These are phyloP conservation scores for Meteorus sp. DNA, from an alignment of 1,140 invertebrate genomes.

Conservation along the genomic window DNA sequence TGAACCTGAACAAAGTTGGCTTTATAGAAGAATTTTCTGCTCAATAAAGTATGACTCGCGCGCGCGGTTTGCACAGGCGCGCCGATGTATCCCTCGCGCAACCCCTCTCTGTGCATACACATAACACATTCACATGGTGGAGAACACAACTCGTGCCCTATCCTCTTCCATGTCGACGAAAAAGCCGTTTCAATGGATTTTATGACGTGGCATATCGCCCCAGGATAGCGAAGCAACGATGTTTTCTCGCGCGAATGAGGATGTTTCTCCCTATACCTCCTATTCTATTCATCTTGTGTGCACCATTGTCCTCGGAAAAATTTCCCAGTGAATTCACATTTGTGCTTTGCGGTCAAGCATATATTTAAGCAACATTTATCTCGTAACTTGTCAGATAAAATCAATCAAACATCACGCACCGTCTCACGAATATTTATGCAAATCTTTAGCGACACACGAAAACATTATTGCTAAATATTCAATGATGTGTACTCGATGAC, in stretches of 20 bases:
- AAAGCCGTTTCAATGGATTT: constrained; percentile 30
- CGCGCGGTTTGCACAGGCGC: constrained; percentile 20
- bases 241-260: constrained; percentile 2
- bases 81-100: constrained; percentile 14
- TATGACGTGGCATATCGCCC: constrained; percentile 32
- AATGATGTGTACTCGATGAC: too few species aligned
- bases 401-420: too few species aligned
- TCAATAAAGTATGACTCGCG: constrained; percentile 50
- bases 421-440: too few species aligned
- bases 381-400: too few species aligned
- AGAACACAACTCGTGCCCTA: constrained; percentile 24
- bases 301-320: constrained; percentile 24
- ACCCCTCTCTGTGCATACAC: neutral
- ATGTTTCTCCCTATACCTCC: constrained; percentile 12
- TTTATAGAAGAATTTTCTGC: constrained; percentile 56
- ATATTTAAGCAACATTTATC: too few species aligned
- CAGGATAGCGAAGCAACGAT: constrained; percentile 1
- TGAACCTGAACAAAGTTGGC: constrained; percentile 38
- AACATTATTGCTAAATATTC: too few species aligned
- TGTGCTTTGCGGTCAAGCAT: constrained; percentile 33
- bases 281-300: constrained; percentile 24
- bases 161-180: constrained; percentile 12
- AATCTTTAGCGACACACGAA: too few species aligned
- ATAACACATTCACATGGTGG: too few species aligned
- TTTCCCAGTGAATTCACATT: neutral